phyloP scores from a whole-genome alignment of 2,113 vertebrate genomes.

The Equus przewalskii region DNA sequence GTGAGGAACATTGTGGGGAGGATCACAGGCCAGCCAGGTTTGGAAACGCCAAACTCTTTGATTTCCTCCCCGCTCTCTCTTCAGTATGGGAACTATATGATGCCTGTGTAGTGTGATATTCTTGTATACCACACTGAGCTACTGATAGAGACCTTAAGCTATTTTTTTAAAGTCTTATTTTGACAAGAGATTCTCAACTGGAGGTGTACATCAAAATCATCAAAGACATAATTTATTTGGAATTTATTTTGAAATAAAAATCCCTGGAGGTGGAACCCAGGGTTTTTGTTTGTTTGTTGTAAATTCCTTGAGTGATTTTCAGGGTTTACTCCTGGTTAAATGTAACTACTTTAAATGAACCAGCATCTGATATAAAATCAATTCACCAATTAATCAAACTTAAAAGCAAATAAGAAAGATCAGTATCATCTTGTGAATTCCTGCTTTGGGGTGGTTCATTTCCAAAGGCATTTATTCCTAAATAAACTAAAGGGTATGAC shows the following conservation, averaged over 20 bases:
- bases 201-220: neutral
- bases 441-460: neutral
- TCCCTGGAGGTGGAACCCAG: neutral
- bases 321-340: neutral
- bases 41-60: neutral
- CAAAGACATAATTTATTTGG: neutral
- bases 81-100: neutral
- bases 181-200: neutral
- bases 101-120: neutral
- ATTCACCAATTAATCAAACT: neutral
- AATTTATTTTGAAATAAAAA: neutral
- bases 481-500: constrained; percentile 11
- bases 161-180: neutral
- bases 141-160: neutral
- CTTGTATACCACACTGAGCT: neutral
- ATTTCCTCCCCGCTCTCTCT: neutral
- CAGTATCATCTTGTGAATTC: neutral
- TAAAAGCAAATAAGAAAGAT: constrained; percentile 6
- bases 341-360: constrained; percentile 1
- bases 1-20: neutral
- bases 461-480: constrained; percentile 49
- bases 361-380: neutral
- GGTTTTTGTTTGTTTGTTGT: neutral
- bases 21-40: neutral
- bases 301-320: neutral